phyloP scores from a whole-genome alignment of 2,888 invertebrate species.

The Drosophila yooni region DNA sequence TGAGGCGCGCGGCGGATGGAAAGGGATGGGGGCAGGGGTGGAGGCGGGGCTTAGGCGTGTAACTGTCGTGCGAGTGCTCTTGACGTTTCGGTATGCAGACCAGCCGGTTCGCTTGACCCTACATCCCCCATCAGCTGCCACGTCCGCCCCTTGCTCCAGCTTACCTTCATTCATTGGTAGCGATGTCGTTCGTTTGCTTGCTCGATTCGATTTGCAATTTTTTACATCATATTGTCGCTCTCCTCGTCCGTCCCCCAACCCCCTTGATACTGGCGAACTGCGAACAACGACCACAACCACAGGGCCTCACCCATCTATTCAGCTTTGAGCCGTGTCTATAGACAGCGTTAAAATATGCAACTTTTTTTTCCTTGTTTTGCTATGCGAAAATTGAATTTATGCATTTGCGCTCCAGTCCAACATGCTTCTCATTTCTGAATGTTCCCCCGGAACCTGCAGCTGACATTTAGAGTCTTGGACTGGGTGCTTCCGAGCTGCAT shows the following conservation, averaged over 20 bases:
- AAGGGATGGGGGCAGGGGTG: background rate
- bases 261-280: constrained; percentile 20
- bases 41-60: constrained; percentile 64
- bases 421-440: constrained; percentile 15
- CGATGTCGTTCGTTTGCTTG: constrained; percentile 57
- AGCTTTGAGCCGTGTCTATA: constrained; percentile 29
- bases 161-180: constrained; percentile 38
- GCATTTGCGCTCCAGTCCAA: constrained; percentile 57
- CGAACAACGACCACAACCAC: constrained; percentile 18
- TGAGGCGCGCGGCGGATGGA: background rate
- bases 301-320: constrained; percentile 19
- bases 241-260: no score
- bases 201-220: constrained; percentile 78
- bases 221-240: constrained; percentile 52
- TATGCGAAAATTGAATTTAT: constrained; percentile 72
- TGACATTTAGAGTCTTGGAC: constrained; percentile 16
- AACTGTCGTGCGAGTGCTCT: constrained; percentile 76
- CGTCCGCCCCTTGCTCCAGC: background rate
- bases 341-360: constrained; percentile 76
- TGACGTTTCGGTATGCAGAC: constrained; percentile 75
- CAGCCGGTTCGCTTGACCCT: constrained; percentile 7
- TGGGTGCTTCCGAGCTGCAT: constrained; percentile 4
- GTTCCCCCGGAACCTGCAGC: constrained; percentile 7
- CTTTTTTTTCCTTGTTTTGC: constrained; percentile 38
- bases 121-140: background rate